phyloP scores from a whole-genome alignment of 2,888 invertebrate species.

The Sarcophaga subvicina region DNA sequence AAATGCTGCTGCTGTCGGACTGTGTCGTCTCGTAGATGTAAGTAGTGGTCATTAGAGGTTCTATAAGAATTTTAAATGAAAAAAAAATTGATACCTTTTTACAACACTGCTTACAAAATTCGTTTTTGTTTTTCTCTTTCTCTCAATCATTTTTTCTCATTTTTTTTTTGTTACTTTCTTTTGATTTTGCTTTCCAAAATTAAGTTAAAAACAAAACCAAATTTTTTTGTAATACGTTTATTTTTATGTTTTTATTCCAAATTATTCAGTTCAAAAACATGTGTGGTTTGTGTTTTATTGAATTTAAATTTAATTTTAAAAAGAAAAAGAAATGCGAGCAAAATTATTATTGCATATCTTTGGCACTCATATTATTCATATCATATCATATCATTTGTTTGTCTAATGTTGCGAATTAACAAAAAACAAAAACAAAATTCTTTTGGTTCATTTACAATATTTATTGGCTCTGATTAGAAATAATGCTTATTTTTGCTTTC shows the following conservation, averaged over 20 bases:
- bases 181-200: conserved; percentile 50
- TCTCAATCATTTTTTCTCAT: too few relatives aligned
- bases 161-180: conserved; percentile 52
- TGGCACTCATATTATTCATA: conserved; percentile 55
- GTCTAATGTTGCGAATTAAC: conserved; percentile 31
- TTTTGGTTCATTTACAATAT: not conserved
- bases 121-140: conserved; percentile 29
- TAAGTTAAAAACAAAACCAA: conserved; percentile 5
- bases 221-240: conserved; percentile 27
- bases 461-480: conserved; percentile 42
- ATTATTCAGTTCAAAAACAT: conserved; percentile 46
- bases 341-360: conserved; percentile 41
- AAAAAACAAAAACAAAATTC: not conserved
- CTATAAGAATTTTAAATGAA: conserved; percentile 23
- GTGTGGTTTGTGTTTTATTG: conserved; percentile 29
- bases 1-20: conserved; percentile 77
- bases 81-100: conserved; percentile 40
- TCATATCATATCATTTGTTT: conserved; percentile 38
- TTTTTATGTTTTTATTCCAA: conserved; percentile 41
- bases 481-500: conserved; percentile 35
- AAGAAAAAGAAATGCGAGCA: not conserved
- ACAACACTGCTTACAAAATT: conserved; percentile 63
- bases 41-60: conserved; percentile 72
- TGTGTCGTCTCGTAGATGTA: conserved; percentile 80
- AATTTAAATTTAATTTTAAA: conserved; percentile 23